These are phyloP conservation scores for Cephalopachus bancanus DNA, from an alignment of 2,797 vertebrate species.

Conservation along the genomic window DNA sequence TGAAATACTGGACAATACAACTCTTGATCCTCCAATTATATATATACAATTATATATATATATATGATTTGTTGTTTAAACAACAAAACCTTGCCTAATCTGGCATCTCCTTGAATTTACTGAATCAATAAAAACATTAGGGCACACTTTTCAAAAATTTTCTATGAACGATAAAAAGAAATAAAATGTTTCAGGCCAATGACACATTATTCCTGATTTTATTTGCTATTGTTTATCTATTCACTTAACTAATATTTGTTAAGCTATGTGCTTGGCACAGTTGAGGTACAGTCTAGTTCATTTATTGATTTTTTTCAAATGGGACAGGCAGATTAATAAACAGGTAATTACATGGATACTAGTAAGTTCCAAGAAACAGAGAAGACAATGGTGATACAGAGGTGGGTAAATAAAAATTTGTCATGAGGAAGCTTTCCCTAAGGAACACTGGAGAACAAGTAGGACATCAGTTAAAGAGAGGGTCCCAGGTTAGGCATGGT, in stretches of 20 bases:
- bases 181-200: background rate
- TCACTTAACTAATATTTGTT: conserved; percentile 14
- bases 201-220: background rate
- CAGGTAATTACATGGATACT: background rate
- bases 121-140: background rate
- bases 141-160: background rate
- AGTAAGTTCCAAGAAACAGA: background rate
- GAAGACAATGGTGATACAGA: background rate
- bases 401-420: background rate
- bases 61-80: background rate
- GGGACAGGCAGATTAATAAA: background rate
- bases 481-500: too few species aligned
- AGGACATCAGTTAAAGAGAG: background rate
- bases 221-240: background rate
- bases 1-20: background rate
- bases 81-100: background rate
- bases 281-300: background rate
- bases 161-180: background rate
- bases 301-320: conserved; percentile 44
- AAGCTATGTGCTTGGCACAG: background rate
- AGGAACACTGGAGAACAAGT: background rate
- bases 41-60: background rate
- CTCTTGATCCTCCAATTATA: background rate
- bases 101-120: background rate
- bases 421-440: background rate